These are phyloP conservation scores for Melanogrammus aeglefinus DNA, from an alignment of 2,797 vertebrate species.

Conservation along the genomic window DNA sequence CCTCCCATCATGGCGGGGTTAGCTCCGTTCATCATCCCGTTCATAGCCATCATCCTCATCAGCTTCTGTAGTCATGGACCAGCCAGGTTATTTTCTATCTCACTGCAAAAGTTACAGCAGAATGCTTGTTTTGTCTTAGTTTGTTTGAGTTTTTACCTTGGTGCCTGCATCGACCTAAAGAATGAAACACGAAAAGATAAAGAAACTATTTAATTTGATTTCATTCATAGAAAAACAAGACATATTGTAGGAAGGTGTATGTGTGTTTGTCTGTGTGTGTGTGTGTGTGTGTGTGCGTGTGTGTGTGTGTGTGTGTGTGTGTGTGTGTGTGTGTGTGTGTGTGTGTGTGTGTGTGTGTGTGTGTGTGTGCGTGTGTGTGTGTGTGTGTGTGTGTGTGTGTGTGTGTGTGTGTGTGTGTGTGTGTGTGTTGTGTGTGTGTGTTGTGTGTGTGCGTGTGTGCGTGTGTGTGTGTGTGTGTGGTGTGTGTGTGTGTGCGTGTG, in stretches of 20 bases:
- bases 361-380: neutral
- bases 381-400: neutral
- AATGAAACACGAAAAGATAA: slow-evolving; percentile 18
- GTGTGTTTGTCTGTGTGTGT: neutral
- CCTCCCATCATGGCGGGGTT: slow-evolving; percentile 46
- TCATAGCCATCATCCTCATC: slow-evolving; percentile 41
- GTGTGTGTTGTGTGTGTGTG: neutral
- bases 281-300: slow-evolving; percentile 1
- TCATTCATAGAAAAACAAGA: neutral
- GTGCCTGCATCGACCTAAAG: slow-evolving; percentile 64
- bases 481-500: neutral
- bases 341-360: slow-evolving; percentile 1
- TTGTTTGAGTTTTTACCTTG: slow-evolving; percentile 41
- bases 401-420: neutral
- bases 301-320: neutral
- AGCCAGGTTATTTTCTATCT: neutral
- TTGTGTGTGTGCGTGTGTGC: neutral
- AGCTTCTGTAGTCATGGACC: slow-evolving; percentile 26
- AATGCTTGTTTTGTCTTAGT: neutral
- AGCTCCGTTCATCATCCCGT: slow-evolving; percentile 34
- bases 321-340: neutral
- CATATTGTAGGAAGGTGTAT: neutral
- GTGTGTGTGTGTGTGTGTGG: neutral
- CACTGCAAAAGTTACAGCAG: neutral
- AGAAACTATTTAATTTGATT: neutral